Conservation (phyloP, 2,888 invertebrate species). For the Acheta domesticus region DNA sequence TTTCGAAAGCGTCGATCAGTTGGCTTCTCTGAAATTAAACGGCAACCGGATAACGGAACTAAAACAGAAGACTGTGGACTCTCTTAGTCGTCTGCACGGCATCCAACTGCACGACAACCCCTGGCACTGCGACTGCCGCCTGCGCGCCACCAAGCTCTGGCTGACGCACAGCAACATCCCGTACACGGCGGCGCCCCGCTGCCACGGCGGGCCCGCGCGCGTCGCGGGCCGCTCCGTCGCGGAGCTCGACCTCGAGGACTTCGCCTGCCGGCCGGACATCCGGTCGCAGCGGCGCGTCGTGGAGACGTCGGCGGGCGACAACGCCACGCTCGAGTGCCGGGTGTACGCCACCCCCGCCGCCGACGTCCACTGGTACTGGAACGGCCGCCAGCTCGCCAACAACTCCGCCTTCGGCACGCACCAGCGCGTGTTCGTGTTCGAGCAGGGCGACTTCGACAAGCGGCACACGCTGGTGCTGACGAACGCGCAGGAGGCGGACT, state of each 20-base stretch:
- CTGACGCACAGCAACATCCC: conserved; percentile 72
- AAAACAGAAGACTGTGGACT: conserved; percentile 69
- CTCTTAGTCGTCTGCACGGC: conserved; percentile 68
- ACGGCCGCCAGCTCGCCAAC: conserved; percentile 71
- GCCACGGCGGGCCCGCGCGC: conserved; percentile 67
- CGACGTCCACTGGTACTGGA: conserved; percentile 82
- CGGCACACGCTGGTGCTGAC: conserved; percentile 72
- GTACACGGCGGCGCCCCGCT: conserved; percentile 73
- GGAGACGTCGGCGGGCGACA: conserved; percentile 76
- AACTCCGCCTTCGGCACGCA: conserved; percentile 74
- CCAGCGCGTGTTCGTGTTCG: conserved; percentile 71
- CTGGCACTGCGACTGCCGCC: conserved; percentile 83
- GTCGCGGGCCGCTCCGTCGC: conserved; percentile 69
- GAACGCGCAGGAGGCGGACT: conserved; percentile 78
- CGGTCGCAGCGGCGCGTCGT: conserved; percentile 68
- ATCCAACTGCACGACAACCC: conserved; percentile 84
- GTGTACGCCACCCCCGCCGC: conserved; percentile 79
- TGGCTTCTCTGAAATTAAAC: conserved; percentile 77
- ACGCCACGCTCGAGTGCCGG: conserved; percentile 78
- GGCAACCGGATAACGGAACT: conserved; percentile 74
- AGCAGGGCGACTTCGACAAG: conserved; percentile 73
- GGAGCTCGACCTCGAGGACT: conserved; percentile 74
- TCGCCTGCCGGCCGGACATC: conserved; percentile 76
- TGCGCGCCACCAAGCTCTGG: conserved; percentile 79
- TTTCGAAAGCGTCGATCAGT: conserved; percentile 70